Evolutionary conservation across 2,888 invertebrate species (phyloP).

Genomic region (Thecocarcelia acutangulata): DNA sequence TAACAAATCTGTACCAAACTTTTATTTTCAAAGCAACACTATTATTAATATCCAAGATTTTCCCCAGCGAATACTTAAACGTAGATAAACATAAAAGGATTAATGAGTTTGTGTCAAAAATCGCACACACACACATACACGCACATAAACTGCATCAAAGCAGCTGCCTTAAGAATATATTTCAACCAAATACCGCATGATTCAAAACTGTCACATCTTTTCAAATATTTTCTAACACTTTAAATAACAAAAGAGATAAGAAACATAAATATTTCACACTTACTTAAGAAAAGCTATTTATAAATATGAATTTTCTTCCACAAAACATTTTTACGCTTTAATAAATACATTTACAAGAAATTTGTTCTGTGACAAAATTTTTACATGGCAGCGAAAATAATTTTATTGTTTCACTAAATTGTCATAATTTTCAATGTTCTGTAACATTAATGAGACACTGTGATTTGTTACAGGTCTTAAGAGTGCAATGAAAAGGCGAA

Average conservation of each 20-base stretch:
- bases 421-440: constrained; percentile 69
- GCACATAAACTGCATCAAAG: constrained; percentile 1
- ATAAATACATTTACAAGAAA: constrained; percentile 53
- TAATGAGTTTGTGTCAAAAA: constrained; percentile 35
- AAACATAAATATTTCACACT: constrained; percentile 68
- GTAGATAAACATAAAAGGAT: constrained; percentile 19
- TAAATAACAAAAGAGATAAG: constrained; percentile 28
- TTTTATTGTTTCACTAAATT: constrained; percentile 64
- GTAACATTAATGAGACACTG: constrained; percentile 66
- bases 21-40: too few species aligned
- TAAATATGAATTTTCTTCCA: constrained; percentile 50
- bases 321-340: constrained; percentile 69
- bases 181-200: constrained; percentile 19
- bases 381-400: constrained; percentile 55
- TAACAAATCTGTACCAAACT: too few species aligned
- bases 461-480: constrained; percentile 55
- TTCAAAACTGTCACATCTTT: constrained; percentile 36
- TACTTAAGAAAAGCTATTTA: constrained; percentile 56
- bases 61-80: too few species aligned
- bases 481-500: constrained; percentile 13
- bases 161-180: constrained; percentile 55
- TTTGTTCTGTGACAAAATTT: constrained; percentile 45
- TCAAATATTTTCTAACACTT: constrained; percentile 46
- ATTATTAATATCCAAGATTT: too few species aligned
- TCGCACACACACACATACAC: too few species aligned